A percentile compares a stretch with the other conserved stretches of the same genome.
phyloP scores from a whole-genome alignment of 2,113 vertebrate genomes.

The Pelodiscus sinensis region DNA sequence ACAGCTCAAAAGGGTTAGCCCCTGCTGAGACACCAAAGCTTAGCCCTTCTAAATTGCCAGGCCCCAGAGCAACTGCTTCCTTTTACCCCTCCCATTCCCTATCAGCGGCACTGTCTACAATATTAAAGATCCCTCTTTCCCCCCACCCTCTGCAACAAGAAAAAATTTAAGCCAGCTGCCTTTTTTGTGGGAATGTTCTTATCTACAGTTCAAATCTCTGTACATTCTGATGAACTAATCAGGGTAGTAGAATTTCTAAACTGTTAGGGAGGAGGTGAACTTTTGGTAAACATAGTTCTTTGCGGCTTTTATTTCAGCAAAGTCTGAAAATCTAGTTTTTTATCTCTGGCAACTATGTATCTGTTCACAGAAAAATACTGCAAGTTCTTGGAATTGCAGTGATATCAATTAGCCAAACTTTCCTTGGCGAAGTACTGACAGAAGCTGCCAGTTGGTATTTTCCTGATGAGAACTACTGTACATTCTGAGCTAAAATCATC shows the following conservation, averaged over 20 bases:
- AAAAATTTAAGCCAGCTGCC: not conserved
- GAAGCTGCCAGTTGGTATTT: conserved; percentile 40
- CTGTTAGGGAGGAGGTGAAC: not conserved
- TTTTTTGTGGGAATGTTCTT: not conserved
- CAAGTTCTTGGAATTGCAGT: conserved; percentile 61
- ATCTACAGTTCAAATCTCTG: rapidly evolving
- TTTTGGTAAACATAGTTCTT: not conserved
- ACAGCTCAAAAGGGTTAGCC: too few species aligned
- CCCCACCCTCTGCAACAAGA: not conserved
- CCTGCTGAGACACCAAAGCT: too few species aligned
- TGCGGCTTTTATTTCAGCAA: not conserved
- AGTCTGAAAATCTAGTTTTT: conserved; percentile 14
- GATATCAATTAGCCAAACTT: conserved; percentile 22
- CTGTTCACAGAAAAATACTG: conserved; percentile 56
- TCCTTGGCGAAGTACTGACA: not conserved
- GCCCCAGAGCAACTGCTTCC: too few species aligned
- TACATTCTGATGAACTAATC: not conserved
- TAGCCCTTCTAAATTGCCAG: too few species aligned
- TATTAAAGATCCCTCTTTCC: not conserved
- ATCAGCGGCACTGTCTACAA: not conserved
- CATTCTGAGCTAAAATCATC: conserved; percentile 58
- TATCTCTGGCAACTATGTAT: not conserved
- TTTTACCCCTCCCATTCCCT: too few species aligned
- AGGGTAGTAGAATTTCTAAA: not conserved
- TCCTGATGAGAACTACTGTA: conserved; percentile 58